Evolutionary conservation across 2,113 vertebrate species (phyloP).

Genomic region (Leptobrachium leishanense): DNA sequence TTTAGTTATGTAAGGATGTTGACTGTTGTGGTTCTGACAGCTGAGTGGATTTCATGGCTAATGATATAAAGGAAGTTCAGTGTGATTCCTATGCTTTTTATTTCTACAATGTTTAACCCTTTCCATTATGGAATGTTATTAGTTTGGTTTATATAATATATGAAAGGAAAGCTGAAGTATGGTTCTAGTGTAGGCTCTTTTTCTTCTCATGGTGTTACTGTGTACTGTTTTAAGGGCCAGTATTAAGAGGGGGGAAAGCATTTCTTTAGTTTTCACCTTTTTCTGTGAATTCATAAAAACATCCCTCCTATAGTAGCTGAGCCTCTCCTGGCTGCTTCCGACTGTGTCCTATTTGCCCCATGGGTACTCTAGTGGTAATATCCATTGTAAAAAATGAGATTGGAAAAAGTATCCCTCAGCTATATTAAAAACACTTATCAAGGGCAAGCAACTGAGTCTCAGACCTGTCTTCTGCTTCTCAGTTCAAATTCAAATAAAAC

Average conservation of each 20-base stretch:
- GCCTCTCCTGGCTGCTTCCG: background rate
- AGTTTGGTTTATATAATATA: background rate
- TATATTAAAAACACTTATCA: slow-evolving; percentile 44
- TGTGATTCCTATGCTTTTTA: background rate
- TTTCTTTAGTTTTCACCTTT: background rate
- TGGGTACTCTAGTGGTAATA: slow-evolving; percentile 10
- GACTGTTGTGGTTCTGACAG: no score
- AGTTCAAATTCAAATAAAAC: slow-evolving; percentile 7
- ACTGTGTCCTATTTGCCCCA: background rate
- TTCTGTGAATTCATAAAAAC: background rate
- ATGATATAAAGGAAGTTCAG: background rate
- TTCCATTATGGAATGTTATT: background rate
- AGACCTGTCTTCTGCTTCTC: slow-evolving; percentile 2
- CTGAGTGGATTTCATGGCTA: background rate
- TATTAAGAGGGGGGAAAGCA: background rate
- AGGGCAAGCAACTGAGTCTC: slow-evolving; percentile 12
- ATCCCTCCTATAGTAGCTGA: background rate
- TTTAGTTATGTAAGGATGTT: no score
- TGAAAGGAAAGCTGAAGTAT: background rate
- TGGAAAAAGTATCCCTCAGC: slow-evolving; percentile 24
- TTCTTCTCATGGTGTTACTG: background rate
- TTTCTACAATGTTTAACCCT: background rate
- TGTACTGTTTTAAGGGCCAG: background rate
- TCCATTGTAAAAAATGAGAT: slow-evolving; percentile 10
- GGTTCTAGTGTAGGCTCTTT: background rate